Conservation (phyloP, 2,797 vertebrate species). For the Pitangus sulphuratus region DNA sequence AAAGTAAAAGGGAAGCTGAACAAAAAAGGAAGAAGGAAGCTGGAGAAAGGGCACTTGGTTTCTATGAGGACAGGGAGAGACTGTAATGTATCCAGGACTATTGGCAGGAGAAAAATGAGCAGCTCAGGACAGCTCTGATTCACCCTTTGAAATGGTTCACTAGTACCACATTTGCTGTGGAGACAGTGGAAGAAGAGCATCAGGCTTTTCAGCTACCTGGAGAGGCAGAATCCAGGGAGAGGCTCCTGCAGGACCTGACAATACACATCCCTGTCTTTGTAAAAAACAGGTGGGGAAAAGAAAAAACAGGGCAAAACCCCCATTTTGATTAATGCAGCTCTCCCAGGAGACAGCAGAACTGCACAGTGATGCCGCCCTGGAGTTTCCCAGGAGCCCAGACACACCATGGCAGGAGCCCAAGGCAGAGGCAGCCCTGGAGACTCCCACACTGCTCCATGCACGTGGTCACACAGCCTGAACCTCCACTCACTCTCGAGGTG, state of each 20-base stretch:
- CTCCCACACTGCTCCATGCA: fast-evolving
- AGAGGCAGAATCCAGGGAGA: not conserved
- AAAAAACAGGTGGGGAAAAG: fast-evolving
- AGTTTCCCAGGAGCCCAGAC: fast-evolving
- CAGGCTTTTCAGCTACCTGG: not conserved
- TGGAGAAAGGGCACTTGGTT: not conserved
- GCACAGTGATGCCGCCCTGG: not conserved
- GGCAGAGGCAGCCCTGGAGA: not conserved
- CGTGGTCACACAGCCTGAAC: fast-evolving
- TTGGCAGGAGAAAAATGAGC: not conserved
- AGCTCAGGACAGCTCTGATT: not conserved
- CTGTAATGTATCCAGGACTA: not conserved
- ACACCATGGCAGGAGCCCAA: not conserved
- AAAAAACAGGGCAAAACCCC: fast-evolving
- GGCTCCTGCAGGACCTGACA: not conserved
- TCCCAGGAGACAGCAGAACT: not conserved
- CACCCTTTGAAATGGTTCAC: not conserved
- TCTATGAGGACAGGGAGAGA: not conserved
- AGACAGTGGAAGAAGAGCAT: not conserved
- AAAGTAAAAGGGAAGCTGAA: not conserved
- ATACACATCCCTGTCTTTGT: not conserved
- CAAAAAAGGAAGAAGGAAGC: not conserved
- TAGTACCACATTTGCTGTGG: not conserved
- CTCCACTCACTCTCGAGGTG: fast-evolving
- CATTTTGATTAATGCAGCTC: not conserved